Evolutionary conservation across 2,888 invertebrate genomes (phyloP).

Genomic region (Rotaria sp.): DNA sequence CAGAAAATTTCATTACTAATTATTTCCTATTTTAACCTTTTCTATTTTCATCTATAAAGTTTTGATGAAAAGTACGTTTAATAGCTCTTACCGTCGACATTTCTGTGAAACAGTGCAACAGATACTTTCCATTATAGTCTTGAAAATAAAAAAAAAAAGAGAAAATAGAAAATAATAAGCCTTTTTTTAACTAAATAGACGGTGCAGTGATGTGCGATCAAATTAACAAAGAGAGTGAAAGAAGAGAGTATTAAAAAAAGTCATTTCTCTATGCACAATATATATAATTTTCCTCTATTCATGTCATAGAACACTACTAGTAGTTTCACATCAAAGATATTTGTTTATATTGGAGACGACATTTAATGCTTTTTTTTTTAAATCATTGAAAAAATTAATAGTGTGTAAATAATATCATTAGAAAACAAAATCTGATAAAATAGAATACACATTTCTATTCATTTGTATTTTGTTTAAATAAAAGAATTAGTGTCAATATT

Average conservation of each 20-base stretch:
- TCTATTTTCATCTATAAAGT: background rate
- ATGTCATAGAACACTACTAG: no score
- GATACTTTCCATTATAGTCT: background rate
- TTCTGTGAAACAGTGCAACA: background rate
- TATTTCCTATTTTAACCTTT: background rate
- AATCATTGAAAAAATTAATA: background rate
- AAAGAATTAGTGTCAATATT: background rate
- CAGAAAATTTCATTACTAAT: background rate
- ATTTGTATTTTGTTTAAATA: background rate
- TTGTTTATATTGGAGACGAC: no score
- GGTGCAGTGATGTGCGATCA: background rate
- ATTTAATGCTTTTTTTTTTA: background rate
- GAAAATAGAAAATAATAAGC: background rate
- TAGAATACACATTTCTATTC: background rate
- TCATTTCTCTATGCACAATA: background rate
- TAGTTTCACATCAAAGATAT: no score
- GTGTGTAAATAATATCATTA: background rate
- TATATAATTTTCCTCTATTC: background rate
- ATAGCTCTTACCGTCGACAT: background rate
- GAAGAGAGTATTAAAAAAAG: background rate
- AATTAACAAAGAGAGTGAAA: background rate
- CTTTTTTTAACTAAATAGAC: background rate
- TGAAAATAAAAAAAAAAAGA: background rate
- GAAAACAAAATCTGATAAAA: background rate
- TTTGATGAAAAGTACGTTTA: background rate